These are phyloP conservation scores for Ooceraea biroi DNA, from an alignment of 1,140 invertebrate species.

Conservation along the genomic window DNA sequence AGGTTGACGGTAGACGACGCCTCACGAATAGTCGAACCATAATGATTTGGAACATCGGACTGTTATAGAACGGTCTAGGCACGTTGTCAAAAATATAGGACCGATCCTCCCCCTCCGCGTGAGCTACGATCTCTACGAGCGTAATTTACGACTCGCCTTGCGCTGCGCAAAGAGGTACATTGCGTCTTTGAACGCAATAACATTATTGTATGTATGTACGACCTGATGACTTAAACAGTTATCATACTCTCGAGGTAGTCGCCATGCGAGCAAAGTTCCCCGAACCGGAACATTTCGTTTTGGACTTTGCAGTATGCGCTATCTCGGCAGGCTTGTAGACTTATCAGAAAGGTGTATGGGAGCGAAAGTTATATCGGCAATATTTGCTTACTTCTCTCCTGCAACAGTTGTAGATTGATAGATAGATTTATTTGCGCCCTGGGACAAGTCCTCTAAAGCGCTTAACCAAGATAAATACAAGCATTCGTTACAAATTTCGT, in stretches of 20 bases:
- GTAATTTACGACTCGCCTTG: neutral
- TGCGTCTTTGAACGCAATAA: neutral
- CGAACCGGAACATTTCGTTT: conserved; percentile 17
- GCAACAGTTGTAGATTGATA: too few species aligned
- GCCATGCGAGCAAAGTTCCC: conserved; percentile 24
- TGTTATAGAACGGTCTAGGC: conserved; percentile 80
- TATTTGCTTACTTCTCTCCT: too few species aligned
- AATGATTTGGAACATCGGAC: conserved; percentile 81
- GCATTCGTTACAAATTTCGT: too few species aligned
- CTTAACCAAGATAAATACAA: too few species aligned
- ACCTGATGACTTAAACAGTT: conserved; percentile 31
- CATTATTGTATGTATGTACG: neutral
- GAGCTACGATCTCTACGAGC: neutral
- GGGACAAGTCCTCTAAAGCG: too few species aligned
- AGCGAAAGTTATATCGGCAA: too few species aligned
- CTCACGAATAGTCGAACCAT: conserved; percentile 59
- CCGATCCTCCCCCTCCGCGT: conserved; percentile 15
- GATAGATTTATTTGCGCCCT: too few species aligned
- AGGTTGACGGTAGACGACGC: conserved; percentile 54
- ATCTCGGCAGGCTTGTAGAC: neutral
- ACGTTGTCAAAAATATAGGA: conserved; percentile 80
- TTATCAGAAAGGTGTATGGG: neutral
- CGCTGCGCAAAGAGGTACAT: neutral
- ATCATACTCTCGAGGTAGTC: conserved; percentile 17
- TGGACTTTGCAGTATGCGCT: conserved; percentile 2